Evolutionary conservation across 1,140 invertebrate species (phyloP).

Genomic region (Drosophila lowei): DNA sequence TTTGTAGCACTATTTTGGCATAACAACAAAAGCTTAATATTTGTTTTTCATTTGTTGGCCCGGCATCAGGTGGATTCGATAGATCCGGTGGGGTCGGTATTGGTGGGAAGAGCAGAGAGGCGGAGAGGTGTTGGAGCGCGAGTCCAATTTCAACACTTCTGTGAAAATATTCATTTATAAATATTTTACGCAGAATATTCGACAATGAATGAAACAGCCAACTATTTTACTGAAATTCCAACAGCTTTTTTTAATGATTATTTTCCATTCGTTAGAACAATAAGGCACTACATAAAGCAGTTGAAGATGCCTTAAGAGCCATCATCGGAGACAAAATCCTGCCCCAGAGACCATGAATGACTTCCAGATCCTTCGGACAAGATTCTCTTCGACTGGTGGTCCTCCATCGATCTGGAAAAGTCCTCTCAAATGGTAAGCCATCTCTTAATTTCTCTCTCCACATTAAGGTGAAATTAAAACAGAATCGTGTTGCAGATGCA

Average conservation of each 20-base stretch:
- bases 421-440: slow-evolving; percentile 5
- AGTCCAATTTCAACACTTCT: slow-evolving; percentile 63
- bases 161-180: slow-evolving; percentile 66
- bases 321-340: neutral
- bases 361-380: too few species aligned
- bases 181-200: slow-evolving; percentile 67
- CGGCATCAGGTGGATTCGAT: slow-evolving; percentile 13
- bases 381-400: too few species aligned
- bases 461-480: slow-evolving; percentile 60
- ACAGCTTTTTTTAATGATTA: slow-evolving; percentile 13
- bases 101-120: neutral
- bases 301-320: slow-evolving; percentile 11
- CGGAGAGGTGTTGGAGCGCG: slow-evolving; percentile 57
- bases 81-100: slow-evolving; percentile 3
- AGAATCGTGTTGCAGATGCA: slow-evolving; percentile 35
- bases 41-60: slow-evolving; percentile 71
- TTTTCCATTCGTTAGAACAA: slow-evolving; percentile 33
- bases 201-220: slow-evolving; percentile 31
- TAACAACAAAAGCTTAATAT: slow-evolving; percentile 74
- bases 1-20: slow-evolving; percentile 59
- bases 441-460: slow-evolving; percentile 42
- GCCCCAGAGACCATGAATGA: too few species aligned
- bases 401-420: neutral
- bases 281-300: slow-evolving; percentile 28
- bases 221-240: slow-evolving; percentile 21